Base-by-base conservation (phyloP, 1,140 invertebrate genomes). In the Sesamia nonagrioides region DNA sequence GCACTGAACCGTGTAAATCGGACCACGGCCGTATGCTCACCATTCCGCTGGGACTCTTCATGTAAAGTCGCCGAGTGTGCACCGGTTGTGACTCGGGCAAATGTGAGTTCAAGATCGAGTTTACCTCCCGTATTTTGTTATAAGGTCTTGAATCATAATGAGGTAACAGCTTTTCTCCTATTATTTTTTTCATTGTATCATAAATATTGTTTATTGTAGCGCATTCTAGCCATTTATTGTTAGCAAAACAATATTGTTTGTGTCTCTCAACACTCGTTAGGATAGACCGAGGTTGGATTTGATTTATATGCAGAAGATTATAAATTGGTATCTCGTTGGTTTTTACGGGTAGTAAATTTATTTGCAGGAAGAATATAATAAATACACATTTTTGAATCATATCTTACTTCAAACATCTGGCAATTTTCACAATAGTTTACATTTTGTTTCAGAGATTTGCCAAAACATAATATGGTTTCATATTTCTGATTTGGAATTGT, bases 361-460 rank as follows among this genome's bases (percentile, higher is more conserved):
- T 48, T 69, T 69, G 66, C 3, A 69, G 15, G 18, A 69, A 17
- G 13, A 69, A 69, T 69, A 48, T 48, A 42, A 74, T 33, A 13
- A 56, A 58, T 7, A 40, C 15, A 58, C 18, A 60, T 56, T 60
- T 17, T 74, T 60, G 52, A 60, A 42, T 60, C 71, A 74, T 74
- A 74, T 56, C 52, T 60, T 45, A 60, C 54, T 45, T 58, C 7
- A 45, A 42, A 48, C 52, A 74, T 74, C 35, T 18, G 42, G 13
- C 8, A 11, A 48, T 33, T n/a, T 69, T 50, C 17, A 7, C 21
- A 27, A n/a, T 50, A 33, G 7, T 21, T 5, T 69, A 15, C 5
- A 17, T 3, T 27, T 68, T 42, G 21, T 15, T 45, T 48, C 42
- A 45, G 13, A 15, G 33, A 58, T 15, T 27, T 45, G 42, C 11